Evolutionary conservation across 1,140 invertebrate genomes (phyloP).

Genomic region (Neelides sp.): DNA sequence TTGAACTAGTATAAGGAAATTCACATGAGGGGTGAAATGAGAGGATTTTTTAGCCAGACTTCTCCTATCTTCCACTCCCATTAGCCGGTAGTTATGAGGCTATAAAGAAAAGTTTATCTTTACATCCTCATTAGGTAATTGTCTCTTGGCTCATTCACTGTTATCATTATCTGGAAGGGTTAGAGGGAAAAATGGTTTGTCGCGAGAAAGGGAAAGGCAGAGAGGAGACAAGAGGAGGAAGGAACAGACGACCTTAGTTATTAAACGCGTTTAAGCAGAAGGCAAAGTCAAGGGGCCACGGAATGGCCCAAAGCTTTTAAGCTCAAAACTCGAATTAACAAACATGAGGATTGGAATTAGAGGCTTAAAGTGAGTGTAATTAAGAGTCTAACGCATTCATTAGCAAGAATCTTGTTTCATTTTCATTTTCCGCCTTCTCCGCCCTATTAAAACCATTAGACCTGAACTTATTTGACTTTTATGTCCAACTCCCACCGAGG

Average conservation of each 20-base stretch:
- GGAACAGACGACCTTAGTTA: too few relatives aligned
- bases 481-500: not conserved
- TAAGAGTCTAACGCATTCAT: constrained; percentile 22
- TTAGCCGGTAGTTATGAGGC: too few relatives aligned
- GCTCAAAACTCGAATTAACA: constrained; percentile 12
- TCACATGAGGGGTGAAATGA: too few relatives aligned
- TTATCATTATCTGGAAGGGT: too few relatives aligned
- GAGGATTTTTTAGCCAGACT: too few relatives aligned
- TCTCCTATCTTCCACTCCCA: too few relatives aligned
- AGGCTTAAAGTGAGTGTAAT: constrained; percentile 12
- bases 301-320: too few relatives aligned
- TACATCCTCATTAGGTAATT: not conserved
- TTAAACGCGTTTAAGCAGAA: too few relatives aligned
- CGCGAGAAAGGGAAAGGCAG: constrained; percentile 9
- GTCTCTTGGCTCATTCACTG: too few relatives aligned
- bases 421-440: constrained; percentile 15
- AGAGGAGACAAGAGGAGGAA: constrained; percentile 5
- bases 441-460: constrained; percentile 21
- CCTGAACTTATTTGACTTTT: constrained; percentile 16
- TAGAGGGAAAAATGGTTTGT: too few relatives aligned
- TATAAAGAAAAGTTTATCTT: not conserved
- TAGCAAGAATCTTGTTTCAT: constrained; percentile 19
- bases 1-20: too few relatives aligned
- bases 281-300: too few relatives aligned
- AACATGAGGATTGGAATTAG: not conserved